A percentile compares a stretch with the other conserved stretches of the same genome.
Evolutionary conservation across 2,113 vertebrate genomes (phyloP).

Genomic region (Indri indri): DNA sequence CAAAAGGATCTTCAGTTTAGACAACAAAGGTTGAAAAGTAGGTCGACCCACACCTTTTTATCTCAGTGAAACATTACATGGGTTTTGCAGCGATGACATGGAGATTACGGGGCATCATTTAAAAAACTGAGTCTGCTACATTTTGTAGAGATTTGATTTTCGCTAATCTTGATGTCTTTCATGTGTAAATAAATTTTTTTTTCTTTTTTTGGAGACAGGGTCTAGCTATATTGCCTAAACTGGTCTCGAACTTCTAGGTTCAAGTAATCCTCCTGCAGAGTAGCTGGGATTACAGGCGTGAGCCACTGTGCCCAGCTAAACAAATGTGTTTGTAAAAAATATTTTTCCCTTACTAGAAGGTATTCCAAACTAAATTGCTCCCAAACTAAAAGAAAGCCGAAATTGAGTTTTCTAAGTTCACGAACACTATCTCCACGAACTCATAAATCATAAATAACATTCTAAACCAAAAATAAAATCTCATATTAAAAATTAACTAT

Average conservation of each 20-base stretch:
- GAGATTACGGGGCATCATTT: background rate
- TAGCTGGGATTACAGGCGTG: too few relatives aligned
- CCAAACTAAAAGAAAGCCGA: slow-evolving; percentile 32
- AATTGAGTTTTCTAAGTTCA: background rate
- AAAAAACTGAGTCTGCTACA: background rate
- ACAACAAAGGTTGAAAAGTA: slow-evolving; percentile 27
- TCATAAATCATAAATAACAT: background rate
- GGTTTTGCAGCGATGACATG: background rate
- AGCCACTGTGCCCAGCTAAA: background rate
- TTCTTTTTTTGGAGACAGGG: too few relatives aligned
- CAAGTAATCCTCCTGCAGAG: too few relatives aligned
- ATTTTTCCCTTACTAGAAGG: background rate
- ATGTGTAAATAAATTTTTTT: background rate
- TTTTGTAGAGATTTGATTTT: slow-evolving; percentile 32
- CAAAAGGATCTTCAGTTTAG: background rate
- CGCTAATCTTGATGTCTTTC: slow-evolving; percentile 40
- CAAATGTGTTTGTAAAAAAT: background rate
- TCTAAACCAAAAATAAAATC: slow-evolving; percentile 34
- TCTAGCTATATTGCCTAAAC: too few relatives aligned
- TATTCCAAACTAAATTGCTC: background rate
- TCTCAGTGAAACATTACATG: background rate
- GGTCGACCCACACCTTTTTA: background rate
- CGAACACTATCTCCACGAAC: background rate
- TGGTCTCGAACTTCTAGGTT: too few relatives aligned
- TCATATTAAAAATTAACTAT: slow-evolving; percentile 32